Evolutionary conservation across 2,888 invertebrate species (phyloP).

Genomic region (Steinernema carpocapsae): DNA sequence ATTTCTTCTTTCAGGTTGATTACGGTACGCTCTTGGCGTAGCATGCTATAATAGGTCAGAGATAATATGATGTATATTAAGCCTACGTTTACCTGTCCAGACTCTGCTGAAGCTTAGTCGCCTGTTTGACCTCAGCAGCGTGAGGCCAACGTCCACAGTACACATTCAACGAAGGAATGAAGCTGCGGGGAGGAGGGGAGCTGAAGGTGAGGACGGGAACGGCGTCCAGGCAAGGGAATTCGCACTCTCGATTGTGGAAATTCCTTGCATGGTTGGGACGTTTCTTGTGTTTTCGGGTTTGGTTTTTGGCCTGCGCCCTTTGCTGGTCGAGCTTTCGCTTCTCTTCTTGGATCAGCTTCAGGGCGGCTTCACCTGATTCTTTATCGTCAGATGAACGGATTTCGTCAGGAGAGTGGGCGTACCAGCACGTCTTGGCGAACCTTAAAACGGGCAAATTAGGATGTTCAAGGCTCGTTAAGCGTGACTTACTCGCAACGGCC

Average conservation of each 20-base stretch:
- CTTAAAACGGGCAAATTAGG: not conserved
- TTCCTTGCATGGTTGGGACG: no score
- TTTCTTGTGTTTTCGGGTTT: no score
- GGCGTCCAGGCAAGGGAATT: no score
- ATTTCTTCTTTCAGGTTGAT: not conserved
- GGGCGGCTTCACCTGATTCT: not conserved
- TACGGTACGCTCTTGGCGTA: not conserved
- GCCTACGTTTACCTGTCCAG: not conserved
- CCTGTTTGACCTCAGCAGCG: no score
- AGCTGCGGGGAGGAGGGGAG: no score
- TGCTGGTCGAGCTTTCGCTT: no score
- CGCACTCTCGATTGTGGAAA: no score
- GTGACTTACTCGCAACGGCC: not conserved
- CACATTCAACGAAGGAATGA: no score
- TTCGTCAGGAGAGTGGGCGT: constrained; percentile 10
- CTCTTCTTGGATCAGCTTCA: no score
- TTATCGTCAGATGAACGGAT: constrained; percentile 8
- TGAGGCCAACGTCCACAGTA: no score
- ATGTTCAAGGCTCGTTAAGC: not conserved
- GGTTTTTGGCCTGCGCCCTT: no score
- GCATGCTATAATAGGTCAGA: not conserved
- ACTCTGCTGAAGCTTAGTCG: not conserved
- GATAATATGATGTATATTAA: not conserved
- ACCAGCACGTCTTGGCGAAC: constrained; percentile 6
- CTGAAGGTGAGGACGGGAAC: no score